Base-by-base conservation (phyloP, 2,888 invertebrate species). In the Tetrapedia diversipes region DNA sequence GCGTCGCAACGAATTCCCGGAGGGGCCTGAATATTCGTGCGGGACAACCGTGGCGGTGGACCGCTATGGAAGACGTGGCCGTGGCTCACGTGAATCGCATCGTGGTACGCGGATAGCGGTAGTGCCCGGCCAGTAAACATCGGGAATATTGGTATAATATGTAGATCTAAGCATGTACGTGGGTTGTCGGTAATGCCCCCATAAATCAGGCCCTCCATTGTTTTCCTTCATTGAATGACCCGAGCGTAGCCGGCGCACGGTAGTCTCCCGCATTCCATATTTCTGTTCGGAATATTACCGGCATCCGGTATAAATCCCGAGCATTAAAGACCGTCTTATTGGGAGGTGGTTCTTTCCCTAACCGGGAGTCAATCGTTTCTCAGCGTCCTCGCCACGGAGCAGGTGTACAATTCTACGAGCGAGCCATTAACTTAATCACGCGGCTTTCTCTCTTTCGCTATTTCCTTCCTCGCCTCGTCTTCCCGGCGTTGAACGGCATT, bases 171-270 rank as follows among this genome's bases (percentile, higher is more conserved):
- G 83, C 84, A 69, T 82, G 81, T 83, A 87, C 85, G 86, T 86
- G 85, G 89, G 84, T 76, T 79, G 88, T 79, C 85, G 86, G 90
- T 90, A 90, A 90, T 89, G 86, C 87, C 73, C 84, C 81, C 86
- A 86, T 91, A 91, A 91, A 90, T 90, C 90, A 91, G 79, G 67
- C 49, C 79, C 53, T 76, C 89, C 85, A 89, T 90, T 90, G 90
- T 90, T 87, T 88, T 89, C 86, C 85, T 77, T 80, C 84, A 85
- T 87, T 81, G 86, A 89, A 86, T 84, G 87, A 83, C 79, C 82
- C 68, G 74, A 65, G 76, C 75, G 51, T 54, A 54, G 76, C 71
- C 61, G n/a, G n/a, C n/a, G 71, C 81, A 79, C 82, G 79, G 85
- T 80, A 84, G 80, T 73, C 75, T 54, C 65, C 54, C 39, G 73